A percentile compares a stretch with the other conserved stretches of the same genome.
Evolutionary conservation across 1,140 invertebrate genomes (phyloP).

Genomic region (Zaprionus lachaisei): DNA sequence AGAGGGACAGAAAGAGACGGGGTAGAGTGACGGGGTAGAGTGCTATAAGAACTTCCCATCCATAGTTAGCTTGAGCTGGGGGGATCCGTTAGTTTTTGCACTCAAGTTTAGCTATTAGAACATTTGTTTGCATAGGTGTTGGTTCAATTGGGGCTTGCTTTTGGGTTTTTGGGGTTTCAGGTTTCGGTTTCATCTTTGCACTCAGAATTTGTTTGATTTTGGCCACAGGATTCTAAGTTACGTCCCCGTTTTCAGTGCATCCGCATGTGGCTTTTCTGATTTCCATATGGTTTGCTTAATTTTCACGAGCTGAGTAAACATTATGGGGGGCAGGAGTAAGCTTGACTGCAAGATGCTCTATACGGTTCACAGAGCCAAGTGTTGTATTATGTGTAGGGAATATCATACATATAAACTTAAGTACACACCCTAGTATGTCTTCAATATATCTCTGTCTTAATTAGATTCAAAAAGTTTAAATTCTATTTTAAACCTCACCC

Average conservation of each 20-base stretch:
- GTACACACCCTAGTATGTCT: background rate
- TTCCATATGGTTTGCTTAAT: slow-evolving; percentile 47
- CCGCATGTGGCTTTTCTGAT: slow-evolving; percentile 47
- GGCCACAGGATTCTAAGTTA: slow-evolving; percentile 17
- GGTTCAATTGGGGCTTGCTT: slow-evolving; percentile 23
- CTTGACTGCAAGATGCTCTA: background rate
- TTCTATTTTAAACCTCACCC: too few species aligned
- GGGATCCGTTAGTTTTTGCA: slow-evolving; percentile 12
- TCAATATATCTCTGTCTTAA: background rate
- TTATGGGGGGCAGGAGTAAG: background rate
- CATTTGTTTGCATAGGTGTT: slow-evolving; percentile 66
- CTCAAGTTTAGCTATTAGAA: slow-evolving; percentile 43
- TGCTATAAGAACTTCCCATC: background rate
- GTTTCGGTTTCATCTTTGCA: slow-evolving; percentile 41
- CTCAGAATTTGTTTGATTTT: slow-evolving; percentile 53
- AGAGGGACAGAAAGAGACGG: too few species aligned
- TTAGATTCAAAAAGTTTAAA: background rate
- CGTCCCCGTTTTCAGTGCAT: slow-evolving; percentile 1
- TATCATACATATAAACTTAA: too few species aligned
- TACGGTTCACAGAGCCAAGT: too few species aligned
- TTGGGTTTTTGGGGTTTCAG: slow-evolving; percentile 28
- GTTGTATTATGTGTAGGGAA: too few species aligned
- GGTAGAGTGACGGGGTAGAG: too few species aligned
- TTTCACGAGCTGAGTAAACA: background rate
- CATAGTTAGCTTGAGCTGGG: background rate